Percentiles rank a stretch among this genome's conserved stretches.
Evolutionary conservation across 2,113 vertebrate genomes (phyloP).

Genomic region (Nothobranchius kuhntae): DNA sequence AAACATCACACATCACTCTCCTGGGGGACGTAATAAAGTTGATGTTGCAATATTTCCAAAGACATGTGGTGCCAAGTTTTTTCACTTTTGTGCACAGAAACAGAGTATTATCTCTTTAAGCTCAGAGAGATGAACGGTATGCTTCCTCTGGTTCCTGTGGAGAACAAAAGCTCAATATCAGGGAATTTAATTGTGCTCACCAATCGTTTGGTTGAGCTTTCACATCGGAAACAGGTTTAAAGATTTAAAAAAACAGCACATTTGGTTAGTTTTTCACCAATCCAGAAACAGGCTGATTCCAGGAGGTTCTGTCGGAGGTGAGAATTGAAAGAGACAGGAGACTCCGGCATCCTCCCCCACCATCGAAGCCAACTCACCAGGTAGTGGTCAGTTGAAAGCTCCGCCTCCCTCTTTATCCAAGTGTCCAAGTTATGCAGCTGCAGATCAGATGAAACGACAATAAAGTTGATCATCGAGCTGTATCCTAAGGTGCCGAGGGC

Average conservation of each 20-base stretch:
- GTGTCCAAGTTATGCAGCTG: no score
- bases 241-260: slow-evolving; percentile 8
- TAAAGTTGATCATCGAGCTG: no score
- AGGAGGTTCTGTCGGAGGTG: no score
- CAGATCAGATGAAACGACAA: no score
- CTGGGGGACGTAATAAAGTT: background rate
- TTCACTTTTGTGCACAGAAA: slow-evolving; percentile 11
- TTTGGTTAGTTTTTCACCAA: slow-evolving; percentile 23
- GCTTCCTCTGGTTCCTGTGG: slow-evolving; percentile 42
- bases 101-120: slow-evolving; percentile 65
- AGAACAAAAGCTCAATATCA: slow-evolving; percentile 47
- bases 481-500: no score
- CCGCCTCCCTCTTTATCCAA: no score
- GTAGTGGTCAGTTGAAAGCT: no score
- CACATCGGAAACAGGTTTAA: slow-evolving; percentile 31
- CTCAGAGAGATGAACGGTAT: slow-evolving; percentile 32
- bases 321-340: no score
- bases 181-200: slow-evolving; percentile 49
- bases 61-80: slow-evolving; percentile 7
- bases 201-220: slow-evolving; percentile 18
- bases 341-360: no score
- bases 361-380: no score
- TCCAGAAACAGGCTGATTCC: no score
- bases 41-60: background rate
- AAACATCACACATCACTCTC: slow-evolving; percentile 16